These are phyloP conservation scores for Chionis minor DNA, from an alignment of 2,113 vertebrate genomes.

Conservation along the genomic window DNA sequence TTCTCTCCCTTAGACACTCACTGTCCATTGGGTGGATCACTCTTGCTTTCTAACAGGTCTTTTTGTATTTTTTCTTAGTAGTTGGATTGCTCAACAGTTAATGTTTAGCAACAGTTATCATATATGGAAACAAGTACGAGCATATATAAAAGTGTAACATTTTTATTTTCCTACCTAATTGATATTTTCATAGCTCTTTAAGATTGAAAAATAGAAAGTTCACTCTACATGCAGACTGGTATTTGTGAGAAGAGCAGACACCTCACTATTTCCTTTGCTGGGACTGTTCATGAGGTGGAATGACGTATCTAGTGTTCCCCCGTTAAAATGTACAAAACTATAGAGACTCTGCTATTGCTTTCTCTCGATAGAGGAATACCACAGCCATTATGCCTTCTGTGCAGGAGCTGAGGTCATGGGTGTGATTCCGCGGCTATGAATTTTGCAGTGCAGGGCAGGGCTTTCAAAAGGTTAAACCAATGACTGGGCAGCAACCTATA, in stretches of 20 bases:
- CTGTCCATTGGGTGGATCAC: background rate
- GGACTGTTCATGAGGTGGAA: background rate
- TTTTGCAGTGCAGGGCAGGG: background rate
- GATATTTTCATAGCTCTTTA: background rate
- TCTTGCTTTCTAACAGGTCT: background rate
- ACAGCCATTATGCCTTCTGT: background rate
- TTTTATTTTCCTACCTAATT: background rate
- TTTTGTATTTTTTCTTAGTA: background rate
- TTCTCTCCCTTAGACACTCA: fast-evolving
- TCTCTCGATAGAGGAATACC: slow-evolving; percentile 13
- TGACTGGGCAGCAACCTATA: background rate
- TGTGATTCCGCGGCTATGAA: slow-evolving; percentile 55
- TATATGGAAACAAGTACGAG: fast-evolving
- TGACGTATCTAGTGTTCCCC: fast-evolving
- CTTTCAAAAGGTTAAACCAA: background rate
- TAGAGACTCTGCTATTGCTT: background rate
- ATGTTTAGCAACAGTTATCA: background rate
- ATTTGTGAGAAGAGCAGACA: background rate
- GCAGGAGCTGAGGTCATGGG: slow-evolving; percentile 43
- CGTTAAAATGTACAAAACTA: background rate
- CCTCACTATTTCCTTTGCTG: background rate
- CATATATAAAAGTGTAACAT: fast-evolving
- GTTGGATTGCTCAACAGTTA: background rate
- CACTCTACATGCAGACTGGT: background rate
- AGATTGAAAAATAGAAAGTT: background rate